These are phyloP conservation scores for Schizopygopsis malacanthus DNA, from an alignment of 2,797 vertebrate species.

Conservation along the genomic window DNA sequence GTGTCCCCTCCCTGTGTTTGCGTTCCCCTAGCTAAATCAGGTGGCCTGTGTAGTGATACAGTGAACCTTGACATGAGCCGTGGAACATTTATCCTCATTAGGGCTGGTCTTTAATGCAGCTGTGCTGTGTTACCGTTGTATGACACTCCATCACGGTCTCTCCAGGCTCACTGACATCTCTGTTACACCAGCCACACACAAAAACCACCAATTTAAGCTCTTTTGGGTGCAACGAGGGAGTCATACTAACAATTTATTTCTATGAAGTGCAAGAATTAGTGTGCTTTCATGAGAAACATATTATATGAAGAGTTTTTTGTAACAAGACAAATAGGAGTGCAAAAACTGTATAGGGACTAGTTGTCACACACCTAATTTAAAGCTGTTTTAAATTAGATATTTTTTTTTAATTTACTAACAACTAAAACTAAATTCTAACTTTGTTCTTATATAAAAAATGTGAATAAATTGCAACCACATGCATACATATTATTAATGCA, in stretches of 20 bases:
- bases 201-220: constrained; percentile 40
- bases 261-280: constrained; percentile 16
- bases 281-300: constrained; percentile 14
- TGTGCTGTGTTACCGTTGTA: constrained; percentile 30
- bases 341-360: background rate
- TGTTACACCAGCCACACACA: constrained; percentile 23
- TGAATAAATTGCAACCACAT: background rate
- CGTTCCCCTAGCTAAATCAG: constrained; percentile 42
- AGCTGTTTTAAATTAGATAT: background rate
- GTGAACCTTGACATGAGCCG: constrained; percentile 50
- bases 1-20: constrained; percentile 1
- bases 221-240: constrained; percentile 14
- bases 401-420: background rate
- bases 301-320: constrained; percentile 8
- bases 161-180: constrained; percentile 32
- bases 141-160: constrained; percentile 41
- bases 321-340: constrained; percentile 15
- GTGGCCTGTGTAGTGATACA: constrained; percentile 39
- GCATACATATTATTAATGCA: background rate
- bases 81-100: constrained; percentile 62
- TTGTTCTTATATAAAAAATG: background rate
- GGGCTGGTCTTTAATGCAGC: constrained; percentile 47
- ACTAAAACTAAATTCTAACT: background rate
- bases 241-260: constrained; percentile 29
- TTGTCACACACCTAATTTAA: background rate